Evolutionary conservation across 2,797 vertebrate genomes (phyloP), one percentile per base, ranked within the genome.

Genomic region (Spinus pinus): DNA sequence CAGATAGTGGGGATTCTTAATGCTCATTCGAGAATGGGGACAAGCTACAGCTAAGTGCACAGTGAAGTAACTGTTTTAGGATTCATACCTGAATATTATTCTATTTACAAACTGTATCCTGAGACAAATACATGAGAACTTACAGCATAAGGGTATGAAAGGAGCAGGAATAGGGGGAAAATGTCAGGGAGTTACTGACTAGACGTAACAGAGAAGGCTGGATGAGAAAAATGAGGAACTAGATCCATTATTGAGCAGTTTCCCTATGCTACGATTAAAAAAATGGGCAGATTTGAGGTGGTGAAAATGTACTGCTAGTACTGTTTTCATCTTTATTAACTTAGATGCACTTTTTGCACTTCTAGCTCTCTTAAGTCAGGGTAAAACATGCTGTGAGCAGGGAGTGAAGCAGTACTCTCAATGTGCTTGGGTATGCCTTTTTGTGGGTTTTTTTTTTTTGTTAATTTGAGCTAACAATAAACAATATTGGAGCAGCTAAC

Each of bases 11-110:
- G 1, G 6, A 65, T 50, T 81, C 53, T 50, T 70, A 13, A 8
- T 1, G 0, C 41, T n/a, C 3, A 0, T 37, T 12, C 0, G 0
- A 66, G 31, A 87, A 54, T 11, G 16, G 35, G 42, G 47, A 58
- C 69, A 62, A 73, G 37, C 39, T 64, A 22, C 31, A 61, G 28
- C 7, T 10, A 56, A 74, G 41, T 16, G 14, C 17, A 42, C 5
- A 11, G 58, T 33, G 30, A 64, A 85, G 25, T 14, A 82, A 25
- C 30, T 9, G 22, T 28, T 30, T 50, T 23, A 39, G 64, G 60
- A 39, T 44, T 89, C 33, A 44, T 23, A 50, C 4, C 24, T 41
- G 42, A 69, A 6, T 47, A 35, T 64, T 41, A 12, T 28, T n/a
- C 46, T 25, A 13, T 66, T 67, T 74, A 4, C 49, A 89, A 92